Percentiles rank a stretch among this genome's conserved stretches.
These are phyloP conservation scores for Pinna nobilis DNA, from an alignment of 1,140 invertebrate species.

Conservation along the genomic window DNA sequence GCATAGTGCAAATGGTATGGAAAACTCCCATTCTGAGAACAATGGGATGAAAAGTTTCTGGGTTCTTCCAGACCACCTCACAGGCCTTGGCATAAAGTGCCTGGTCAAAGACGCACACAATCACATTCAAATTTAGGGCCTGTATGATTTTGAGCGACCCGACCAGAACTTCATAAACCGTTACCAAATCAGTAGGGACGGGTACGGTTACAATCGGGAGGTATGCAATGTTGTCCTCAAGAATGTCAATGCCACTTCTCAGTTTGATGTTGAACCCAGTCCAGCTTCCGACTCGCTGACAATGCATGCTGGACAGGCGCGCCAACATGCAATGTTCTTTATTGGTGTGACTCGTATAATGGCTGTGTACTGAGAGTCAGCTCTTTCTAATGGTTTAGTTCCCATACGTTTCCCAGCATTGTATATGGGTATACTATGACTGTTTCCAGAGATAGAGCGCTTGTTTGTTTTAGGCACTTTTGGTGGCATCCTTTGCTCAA, in stretches of 20 bases:
- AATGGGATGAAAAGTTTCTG: not conserved
- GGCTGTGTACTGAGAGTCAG: not conserved
- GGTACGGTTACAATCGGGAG: not conserved
- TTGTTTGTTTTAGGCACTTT: slow-evolving; percentile 8
- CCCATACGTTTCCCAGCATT: slow-evolving; percentile 20
- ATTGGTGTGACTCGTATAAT: not conserved
- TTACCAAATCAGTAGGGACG: not conserved
- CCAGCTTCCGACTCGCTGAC: slow-evolving; percentile 15
- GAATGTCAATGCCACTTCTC: not conserved
- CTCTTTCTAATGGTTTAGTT: not conserved
- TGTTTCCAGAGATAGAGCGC: not conserved
- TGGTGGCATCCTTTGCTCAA: not conserved
- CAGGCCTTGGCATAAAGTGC: slow-evolving; percentile 2
- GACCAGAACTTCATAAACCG: not conserved
- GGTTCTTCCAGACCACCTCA: slow-evolving; percentile 1
- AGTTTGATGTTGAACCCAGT: slow-evolving; percentile 30
- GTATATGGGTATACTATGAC: not conserved
- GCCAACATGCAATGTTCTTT: not conserved
- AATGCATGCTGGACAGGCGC: not conserved
- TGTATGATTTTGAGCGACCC: not conserved
- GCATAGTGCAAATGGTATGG: slow-evolving; percentile 43
- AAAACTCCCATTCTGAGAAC: slow-evolving; percentile 47
- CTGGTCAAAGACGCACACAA: slow-evolving; percentile 10
- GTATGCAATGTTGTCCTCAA: not conserved
- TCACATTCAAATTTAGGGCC: not conserved